phyloP scores from a whole-genome alignment of 2,888 invertebrate genomes.

The Drosophila longiperda region DNA sequence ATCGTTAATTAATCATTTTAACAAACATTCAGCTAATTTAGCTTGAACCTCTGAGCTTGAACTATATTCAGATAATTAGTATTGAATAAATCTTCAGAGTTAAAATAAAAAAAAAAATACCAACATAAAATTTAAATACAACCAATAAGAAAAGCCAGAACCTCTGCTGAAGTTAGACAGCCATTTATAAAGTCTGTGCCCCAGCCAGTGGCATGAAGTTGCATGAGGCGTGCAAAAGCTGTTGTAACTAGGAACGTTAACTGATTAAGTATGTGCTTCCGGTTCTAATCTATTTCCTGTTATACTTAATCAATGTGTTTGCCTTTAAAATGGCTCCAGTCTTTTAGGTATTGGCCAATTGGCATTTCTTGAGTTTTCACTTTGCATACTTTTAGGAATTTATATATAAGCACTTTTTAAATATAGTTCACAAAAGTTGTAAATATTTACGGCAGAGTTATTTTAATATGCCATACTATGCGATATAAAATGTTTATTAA shows the following conservation, averaged over 20 bases:
- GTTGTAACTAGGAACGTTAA: not conserved
- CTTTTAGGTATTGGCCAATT: not conserved
- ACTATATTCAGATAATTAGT: no score
- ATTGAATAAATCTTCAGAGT: no score
- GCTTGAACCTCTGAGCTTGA: no score
- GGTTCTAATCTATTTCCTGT: not conserved
- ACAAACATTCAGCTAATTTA: no score
- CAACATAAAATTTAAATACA: no score
- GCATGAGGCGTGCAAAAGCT: not conserved
- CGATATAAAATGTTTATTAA: conserved; percentile 20
- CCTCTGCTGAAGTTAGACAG: no score
- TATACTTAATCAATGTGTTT: not conserved
- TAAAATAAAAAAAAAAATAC: no score
- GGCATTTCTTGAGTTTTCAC: not conserved
- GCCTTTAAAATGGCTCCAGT: not conserved
- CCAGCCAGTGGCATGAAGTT: not conserved
- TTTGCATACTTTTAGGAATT: conserved; percentile 1
- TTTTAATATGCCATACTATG: not conserved
- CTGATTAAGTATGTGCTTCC: not conserved
- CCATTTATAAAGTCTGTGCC: not conserved
- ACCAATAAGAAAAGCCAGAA: no score
- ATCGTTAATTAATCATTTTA: no score
- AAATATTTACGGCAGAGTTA: no score
- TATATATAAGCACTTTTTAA: not conserved
- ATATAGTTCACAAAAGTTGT: not conserved